Conservation (phyloP, 1,140 invertebrate species). For the Lepidurus couesii region DNA sequence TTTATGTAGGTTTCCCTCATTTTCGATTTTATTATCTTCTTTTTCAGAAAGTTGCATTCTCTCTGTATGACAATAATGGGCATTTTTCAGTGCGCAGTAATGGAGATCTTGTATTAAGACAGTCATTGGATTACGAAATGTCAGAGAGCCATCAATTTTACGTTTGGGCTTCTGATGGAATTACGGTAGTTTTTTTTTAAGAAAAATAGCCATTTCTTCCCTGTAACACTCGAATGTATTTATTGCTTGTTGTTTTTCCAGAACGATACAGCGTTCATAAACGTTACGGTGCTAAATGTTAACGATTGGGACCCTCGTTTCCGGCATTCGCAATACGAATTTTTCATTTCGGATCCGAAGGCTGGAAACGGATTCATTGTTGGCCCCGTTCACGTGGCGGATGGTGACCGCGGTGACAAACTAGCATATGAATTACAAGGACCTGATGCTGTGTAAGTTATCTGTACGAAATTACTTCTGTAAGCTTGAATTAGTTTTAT, state of each 20-base stretch:
- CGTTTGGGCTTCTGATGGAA: conserved; percentile 77
- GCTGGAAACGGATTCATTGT: conserved; percentile 44
- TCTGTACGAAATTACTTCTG: conserved; percentile 42
- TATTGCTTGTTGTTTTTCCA: conserved; percentile 47
- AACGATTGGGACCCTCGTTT: conserved; percentile 87
- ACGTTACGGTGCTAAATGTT: conserved; percentile 74
- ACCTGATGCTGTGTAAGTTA: conserved; percentile 57
- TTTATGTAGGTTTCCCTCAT: not conserved
- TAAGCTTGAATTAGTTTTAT: not conserved
- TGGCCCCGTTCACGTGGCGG: conserved; percentile 66
- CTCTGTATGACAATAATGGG: conserved; percentile 45
- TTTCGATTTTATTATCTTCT: not conserved
- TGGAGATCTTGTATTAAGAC: conserved; percentile 71
- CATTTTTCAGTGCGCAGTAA: conserved; percentile 65
- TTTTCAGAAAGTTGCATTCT: conserved; percentile 36
- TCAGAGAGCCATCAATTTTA: conserved; percentile 57
- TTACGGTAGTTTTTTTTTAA: conserved; percentile 51
- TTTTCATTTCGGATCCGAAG: conserved; percentile 52
- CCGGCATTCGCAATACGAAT: conserved; percentile 78
- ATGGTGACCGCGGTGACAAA: conserved; percentile 70
- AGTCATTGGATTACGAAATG: conserved; percentile 73
- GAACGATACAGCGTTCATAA: conserved; percentile 69
- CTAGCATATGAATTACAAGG: conserved; percentile 64
- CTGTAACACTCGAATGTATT: not conserved
- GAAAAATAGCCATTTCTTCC: not conserved